phyloP scores from a whole-genome alignment of 2,888 invertebrate genomes.

The Julus scandinavius region DNA sequence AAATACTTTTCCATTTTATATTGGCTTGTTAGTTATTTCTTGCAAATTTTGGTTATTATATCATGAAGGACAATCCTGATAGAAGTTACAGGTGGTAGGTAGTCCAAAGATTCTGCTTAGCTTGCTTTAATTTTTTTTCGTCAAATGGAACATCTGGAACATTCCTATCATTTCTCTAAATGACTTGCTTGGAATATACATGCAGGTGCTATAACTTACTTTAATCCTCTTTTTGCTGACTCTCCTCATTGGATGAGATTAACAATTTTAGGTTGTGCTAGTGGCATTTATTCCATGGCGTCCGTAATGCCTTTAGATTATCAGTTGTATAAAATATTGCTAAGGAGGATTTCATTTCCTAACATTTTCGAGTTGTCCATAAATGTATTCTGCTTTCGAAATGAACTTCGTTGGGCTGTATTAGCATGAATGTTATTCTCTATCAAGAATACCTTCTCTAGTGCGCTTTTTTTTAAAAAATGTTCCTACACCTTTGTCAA shows the following conservation, averaged over 20 bases:
- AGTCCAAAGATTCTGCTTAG: no score
- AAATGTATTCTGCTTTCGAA: no score
- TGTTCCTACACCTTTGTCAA: background rate
- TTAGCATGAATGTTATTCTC: background rate
- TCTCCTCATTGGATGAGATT: background rate
- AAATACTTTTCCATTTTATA: background rate
- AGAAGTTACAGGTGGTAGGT: no score
- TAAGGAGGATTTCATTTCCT: background rate
- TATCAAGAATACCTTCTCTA: background rate
- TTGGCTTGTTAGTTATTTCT: background rate
- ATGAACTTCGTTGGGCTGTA: no score
- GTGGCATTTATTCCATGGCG: background rate
- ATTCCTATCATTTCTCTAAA: background rate
- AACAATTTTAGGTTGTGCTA: background rate
- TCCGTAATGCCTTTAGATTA: background rate
- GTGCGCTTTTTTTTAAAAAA: background rate
- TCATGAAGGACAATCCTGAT: no score
- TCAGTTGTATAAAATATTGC: background rate
- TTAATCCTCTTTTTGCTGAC: background rate
- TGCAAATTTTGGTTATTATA: background rate
- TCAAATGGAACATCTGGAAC: background rate
- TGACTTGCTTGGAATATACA: background rate
- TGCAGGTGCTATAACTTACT: background rate
- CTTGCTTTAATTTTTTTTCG: background rate
- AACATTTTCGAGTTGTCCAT: background rate